A percentile compares a stretch with the other conserved stretches of the same genome.
Evolutionary conservation across 2,113 vertebrate genomes (phyloP).

Genomic region (Nothoprocta perdicaria): DNA sequence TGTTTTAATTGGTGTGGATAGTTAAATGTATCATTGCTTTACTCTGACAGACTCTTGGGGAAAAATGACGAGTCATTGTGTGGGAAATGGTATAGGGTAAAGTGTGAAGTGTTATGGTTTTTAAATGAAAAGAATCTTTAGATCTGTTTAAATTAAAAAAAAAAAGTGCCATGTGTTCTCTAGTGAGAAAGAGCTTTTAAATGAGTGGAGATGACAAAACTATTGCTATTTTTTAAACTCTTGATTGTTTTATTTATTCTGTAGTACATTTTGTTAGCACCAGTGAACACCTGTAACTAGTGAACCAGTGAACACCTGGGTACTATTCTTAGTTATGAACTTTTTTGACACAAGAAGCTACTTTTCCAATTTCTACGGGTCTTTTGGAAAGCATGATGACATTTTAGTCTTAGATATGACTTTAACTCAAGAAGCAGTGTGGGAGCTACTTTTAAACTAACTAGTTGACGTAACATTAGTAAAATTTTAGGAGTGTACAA

Average conservation of each 20-base stretch:
- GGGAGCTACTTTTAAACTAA: not conserved
- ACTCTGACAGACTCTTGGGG: not conserved
- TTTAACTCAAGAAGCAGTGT: not conserved
- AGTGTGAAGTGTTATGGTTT: not conserved
- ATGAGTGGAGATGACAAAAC: not conserved
- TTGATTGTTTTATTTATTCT: not conserved
- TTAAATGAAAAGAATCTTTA: not conserved
- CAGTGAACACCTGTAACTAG: not conserved
- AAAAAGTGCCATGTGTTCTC: not conserved
- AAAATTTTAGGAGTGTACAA: not conserved
- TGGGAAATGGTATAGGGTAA: not conserved
- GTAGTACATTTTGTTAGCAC: not conserved
- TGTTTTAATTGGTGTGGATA: conserved; percentile 17
- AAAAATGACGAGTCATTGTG: not conserved
- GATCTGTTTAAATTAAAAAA: too few relatives aligned
- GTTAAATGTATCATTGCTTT: conserved; percentile 37
- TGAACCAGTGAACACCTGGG: not conserved
- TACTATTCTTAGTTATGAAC: conserved; percentile 1
- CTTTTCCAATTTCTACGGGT: not conserved
- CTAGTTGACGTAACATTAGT: not conserved
- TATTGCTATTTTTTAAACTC: not conserved
- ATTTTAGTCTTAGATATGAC: not conserved
- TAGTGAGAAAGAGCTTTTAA: not conserved
- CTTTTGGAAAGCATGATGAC: not conserved
- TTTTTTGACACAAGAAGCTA: not conserved